Evolutionary conservation across 2,797 vertebrate species (phyloP), one percentile per base, ranked within the genome.

Genomic region (Nyctalus aviator): DNA sequence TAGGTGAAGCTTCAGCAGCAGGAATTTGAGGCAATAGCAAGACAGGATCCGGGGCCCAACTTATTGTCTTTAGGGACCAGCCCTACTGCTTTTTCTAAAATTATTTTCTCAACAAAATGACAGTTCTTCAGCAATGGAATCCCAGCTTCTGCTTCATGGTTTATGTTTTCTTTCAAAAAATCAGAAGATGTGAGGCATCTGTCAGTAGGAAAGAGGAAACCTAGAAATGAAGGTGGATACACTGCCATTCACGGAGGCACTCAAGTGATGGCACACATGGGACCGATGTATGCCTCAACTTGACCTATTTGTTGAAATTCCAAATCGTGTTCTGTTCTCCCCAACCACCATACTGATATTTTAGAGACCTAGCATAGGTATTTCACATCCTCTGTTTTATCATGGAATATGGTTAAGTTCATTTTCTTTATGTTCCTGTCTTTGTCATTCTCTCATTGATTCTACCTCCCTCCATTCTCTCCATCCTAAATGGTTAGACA

Each of bases 361-460:
- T 68, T 72, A 30, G 10, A 78, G 48, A 46, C 30, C 59, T 2
- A 7, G 2, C 6, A 20, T 55, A 32, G 46, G 14, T 41, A n/a
- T 66, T 81, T 71, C 48, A 25, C 12, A 79, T 72, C 13, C 23
- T 95, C 11, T 69, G 18, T 79, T 84, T n/a, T 55, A 81, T 69
- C 44, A 41, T 73, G 48, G 1, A 55, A 59, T 53, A 94, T 5
- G 10, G 30, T 53, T 41, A 37, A 35, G 55, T 68, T 79, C 23
- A 14, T 82, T 41, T 75, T 76, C 44, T 91, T 64, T 84, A 12
- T 71, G 10, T 91, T 71, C 73, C 32, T 64, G 6, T 14, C 82
- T 81, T 53, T 25, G 11, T 27, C 32, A 64, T 64, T 59, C 4
- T 84, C 55, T 57, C 72, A 0, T 30, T 87, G 32, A 0, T 8